A percentile compares a stretch with the other conserved stretches of the same genome.
These are phyloP conservation scores for Pseudochaenichthys georgianus DNA, from an alignment of 2,797 vertebrate species.

Conservation along the genomic window DNA sequence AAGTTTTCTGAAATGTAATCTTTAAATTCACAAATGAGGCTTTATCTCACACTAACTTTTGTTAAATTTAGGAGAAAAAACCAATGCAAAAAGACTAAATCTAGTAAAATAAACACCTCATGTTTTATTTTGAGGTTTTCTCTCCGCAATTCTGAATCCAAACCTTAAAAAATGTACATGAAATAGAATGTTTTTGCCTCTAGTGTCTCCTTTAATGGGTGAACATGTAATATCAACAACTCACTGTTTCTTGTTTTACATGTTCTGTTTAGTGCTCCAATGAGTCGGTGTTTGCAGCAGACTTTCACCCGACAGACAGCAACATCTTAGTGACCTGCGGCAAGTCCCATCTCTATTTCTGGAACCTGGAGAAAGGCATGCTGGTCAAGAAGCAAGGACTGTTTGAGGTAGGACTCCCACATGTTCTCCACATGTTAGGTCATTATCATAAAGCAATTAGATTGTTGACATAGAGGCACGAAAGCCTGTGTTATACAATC, in stretches of 20 bases:
- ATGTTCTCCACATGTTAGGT: not conserved
- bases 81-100: too few species aligned
- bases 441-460: not conserved
- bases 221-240: not conserved
- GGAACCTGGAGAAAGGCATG: slow-evolving; percentile 92
- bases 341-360: slow-evolving; percentile 98
- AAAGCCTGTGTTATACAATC: not conserved
- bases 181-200: too few species aligned
- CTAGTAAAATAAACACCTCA: too few species aligned
- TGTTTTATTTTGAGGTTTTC: too few species aligned
- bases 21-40: too few species aligned
- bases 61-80: too few species aligned
- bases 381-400: slow-evolving; percentile 97
- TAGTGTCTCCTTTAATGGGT: not conserved
- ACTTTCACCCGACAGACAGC: slow-evolving; percentile 98
- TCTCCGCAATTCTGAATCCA: too few species aligned
- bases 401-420: slow-evolving; percentile 89
- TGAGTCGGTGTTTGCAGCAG: slow-evolving; percentile 94
- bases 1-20: too few species aligned
- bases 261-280: slow-evolving; percentile 90
- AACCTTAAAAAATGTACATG: too few species aligned
- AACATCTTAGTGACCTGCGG: slow-evolving; percentile 96
- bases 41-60: too few species aligned
- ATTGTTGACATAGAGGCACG: too few species aligned
- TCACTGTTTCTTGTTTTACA: not conserved